Evolutionary conservation across 2,797 vertebrate species (phyloP).

Genomic region (Alfaro cultratus): DNA sequence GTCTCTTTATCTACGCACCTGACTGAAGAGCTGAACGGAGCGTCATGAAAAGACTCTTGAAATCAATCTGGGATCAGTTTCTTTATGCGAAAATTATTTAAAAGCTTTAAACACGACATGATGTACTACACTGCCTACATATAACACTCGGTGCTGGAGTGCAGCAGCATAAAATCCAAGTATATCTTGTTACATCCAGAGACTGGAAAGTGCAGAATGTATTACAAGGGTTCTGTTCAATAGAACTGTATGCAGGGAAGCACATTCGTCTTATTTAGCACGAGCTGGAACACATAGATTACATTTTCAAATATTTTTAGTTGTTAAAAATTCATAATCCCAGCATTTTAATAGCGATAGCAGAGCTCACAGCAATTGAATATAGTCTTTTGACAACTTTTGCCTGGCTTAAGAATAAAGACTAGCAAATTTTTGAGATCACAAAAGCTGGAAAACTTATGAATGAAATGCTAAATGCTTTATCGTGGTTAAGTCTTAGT

Average conservation of each 20-base stretch:
- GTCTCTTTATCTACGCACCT: slow-evolving; percentile 67
- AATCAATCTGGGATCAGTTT: slow-evolving; percentile 44
- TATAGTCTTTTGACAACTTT: slow-evolving; percentile 2
- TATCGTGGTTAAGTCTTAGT: background rate
- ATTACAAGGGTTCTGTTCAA: slow-evolving; percentile 49
- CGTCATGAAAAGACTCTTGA: slow-evolving; percentile 45
- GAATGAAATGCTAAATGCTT: background rate
- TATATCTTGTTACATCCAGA: slow-evolving; percentile 33
- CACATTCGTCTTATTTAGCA: slow-evolving; percentile 36
- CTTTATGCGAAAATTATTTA: slow-evolving; percentile 38
- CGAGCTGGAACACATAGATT: background rate
- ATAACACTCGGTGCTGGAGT: slow-evolving; percentile 34
- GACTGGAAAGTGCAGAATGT: slow-evolving; percentile 38
- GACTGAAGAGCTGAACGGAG: slow-evolving; percentile 35
- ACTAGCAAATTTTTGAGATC: background rate
- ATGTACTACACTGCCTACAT: slow-evolving; percentile 7
- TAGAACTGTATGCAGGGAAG: slow-evolving; percentile 35
- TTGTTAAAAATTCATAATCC: background rate
- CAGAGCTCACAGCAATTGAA: background rate
- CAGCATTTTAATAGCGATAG: slow-evolving; percentile 8
- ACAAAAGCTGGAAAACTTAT: background rate
- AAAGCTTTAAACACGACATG: slow-evolving; percentile 42
- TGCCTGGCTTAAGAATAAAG: background rate
- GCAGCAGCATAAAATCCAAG: slow-evolving; percentile 30
- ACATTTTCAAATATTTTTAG: background rate